Conservation (phyloP, 2,888 invertebrate genomes). For the Trachelus iudaicus region DNA sequence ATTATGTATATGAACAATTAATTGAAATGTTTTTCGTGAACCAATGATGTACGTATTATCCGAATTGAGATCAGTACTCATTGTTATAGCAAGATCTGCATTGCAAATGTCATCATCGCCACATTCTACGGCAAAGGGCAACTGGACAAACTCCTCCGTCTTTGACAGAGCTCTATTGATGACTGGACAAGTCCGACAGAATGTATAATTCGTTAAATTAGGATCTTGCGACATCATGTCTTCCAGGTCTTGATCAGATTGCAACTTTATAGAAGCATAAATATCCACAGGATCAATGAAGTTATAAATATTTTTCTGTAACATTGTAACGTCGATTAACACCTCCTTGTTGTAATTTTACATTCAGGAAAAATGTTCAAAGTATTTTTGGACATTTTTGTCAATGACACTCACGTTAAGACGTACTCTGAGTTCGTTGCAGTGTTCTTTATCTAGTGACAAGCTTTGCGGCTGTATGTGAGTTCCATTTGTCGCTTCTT, state of each 20-base stretch:
- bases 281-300: constrained; percentile 45
- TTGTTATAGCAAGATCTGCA: constrained; percentile 40
- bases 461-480: constrained; percentile 29
- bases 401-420: constrained; percentile 31
- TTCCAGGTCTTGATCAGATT: constrained; percentile 23
- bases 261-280: constrained; percentile 26
- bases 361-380: not conserved
- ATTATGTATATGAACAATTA: constrained; percentile 44
- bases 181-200: constrained; percentile 48
- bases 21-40: constrained; percentile 46
- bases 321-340: not conserved
- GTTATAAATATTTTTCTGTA: constrained; percentile 45
- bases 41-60: constrained; percentile 54
- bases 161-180: constrained; percentile 39
- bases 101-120: constrained; percentile 50
- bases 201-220: constrained; percentile 25
- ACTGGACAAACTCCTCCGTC: constrained; percentile 33
- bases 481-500: constrained; percentile 16
- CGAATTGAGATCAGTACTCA: constrained; percentile 21
- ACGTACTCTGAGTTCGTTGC: constrained; percentile 30
- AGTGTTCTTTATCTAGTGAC: constrained; percentile 16
- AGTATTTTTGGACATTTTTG: not conserved
- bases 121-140: constrained; percentile 55
- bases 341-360: not conserved
- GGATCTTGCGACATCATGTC: constrained; percentile 13